A percentile compares a stretch with the other conserved stretches of the same genome.
phyloP scores from a whole-genome alignment of 2,797 vertebrate species.

The Siniperca obscura region DNA sequence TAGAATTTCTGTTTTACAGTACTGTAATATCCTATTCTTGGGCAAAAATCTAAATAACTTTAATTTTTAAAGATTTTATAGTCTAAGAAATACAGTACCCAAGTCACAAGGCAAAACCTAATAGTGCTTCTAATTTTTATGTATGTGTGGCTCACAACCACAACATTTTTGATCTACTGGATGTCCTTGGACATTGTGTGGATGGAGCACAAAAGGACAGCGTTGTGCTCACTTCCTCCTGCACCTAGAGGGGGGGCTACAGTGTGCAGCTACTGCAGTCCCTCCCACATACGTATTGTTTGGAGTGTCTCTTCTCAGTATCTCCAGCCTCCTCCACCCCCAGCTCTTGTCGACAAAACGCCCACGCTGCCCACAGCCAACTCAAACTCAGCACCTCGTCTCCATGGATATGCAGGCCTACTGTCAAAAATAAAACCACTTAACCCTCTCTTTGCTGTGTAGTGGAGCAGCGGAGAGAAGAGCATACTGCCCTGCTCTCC shows the following conservation, averaged over 20 bases:
- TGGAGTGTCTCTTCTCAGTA: conserved; percentile 63
- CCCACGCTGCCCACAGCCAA: conserved; percentile 77
- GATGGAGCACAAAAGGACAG: conserved; percentile 55
- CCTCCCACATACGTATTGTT: conserved; percentile 54
- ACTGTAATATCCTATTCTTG: no score
- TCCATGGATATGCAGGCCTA: conserved; percentile 84
- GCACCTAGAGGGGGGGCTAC: conserved; percentile 25
- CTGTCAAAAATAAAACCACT: conserved; percentile 77
- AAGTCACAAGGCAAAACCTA: conserved; percentile 2
- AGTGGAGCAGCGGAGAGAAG: conserved; percentile 46
- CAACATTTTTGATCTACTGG: conserved; percentile 5
- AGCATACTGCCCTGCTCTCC: conserved; percentile 34
- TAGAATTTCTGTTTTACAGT: no score
- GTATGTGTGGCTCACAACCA: conserved; percentile 5
- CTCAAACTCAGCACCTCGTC: conserved; percentile 75
- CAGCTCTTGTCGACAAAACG: conserved; percentile 68
- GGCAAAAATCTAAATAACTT: no score
- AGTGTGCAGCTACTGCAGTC: conserved; percentile 35
- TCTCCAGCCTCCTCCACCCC: conserved; percentile 71
- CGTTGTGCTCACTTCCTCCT: conserved; percentile 44
- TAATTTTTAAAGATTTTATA: background rate
- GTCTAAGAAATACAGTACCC: background rate
- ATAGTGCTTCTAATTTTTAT: background rate
- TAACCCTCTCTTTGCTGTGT: conserved; percentile 72
- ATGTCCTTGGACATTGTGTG: conserved; percentile 67